A percentile compares a stretch with the other conserved stretches of the same genome.
phyloP scores from a whole-genome alignment of 2,797 vertebrate genomes.

The Nannoperca obscura region DNA sequence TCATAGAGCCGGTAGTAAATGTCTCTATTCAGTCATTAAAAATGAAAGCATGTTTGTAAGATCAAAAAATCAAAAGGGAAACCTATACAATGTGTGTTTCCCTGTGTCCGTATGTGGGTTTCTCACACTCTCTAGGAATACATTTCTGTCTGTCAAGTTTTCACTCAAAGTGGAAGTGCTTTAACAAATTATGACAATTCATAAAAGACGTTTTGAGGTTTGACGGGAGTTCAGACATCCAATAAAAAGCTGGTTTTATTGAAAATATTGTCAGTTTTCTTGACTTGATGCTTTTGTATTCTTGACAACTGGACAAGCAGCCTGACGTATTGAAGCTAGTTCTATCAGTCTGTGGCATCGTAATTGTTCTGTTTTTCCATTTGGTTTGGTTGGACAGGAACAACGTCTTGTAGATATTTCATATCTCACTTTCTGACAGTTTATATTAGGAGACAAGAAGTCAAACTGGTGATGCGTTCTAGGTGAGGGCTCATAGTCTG shows the following conservation, averaged over 20 bases:
- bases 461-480: constrained; percentile 4
- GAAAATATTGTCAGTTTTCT: constrained; percentile 8
- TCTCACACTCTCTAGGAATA: neutral
- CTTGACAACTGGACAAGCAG: neutral
- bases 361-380: constrained; percentile 22
- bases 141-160: neutral
- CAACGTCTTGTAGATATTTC: neutral
- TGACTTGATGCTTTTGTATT: neutral
- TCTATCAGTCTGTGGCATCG: constrained; percentile 1
- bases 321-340: neutral
- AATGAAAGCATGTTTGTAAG: neutral
- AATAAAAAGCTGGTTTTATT: constrained; percentile 10
- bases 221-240: neutral
- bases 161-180: constrained; percentile 6
- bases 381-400: constrained; percentile 14
- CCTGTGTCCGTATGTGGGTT: neutral
- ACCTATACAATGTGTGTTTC: neutral
- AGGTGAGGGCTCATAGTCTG: neutral
- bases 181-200: constrained; percentile 9
- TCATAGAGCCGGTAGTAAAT: neutral
- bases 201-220: neutral
- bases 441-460: constrained; percentile 16
- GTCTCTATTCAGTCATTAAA: neutral
- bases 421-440: constrained; percentile 3
- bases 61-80: neutral